phyloP scores from a whole-genome alignment of 2,113 vertebrate genomes.

The Dromas ardeola region DNA sequence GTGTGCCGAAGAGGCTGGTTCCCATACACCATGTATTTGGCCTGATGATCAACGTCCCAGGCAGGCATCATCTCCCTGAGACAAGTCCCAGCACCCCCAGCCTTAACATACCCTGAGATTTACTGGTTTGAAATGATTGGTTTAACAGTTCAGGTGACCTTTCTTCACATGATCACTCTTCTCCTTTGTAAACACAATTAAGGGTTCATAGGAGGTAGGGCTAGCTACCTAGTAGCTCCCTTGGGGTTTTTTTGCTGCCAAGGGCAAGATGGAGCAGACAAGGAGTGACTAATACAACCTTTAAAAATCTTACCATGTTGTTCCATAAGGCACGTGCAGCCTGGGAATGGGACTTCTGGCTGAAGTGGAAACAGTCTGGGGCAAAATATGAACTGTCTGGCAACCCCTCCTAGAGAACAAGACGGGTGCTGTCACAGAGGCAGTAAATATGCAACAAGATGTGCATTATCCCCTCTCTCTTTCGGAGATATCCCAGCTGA shows the following conservation, averaged over 20 bases:
- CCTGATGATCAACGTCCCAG: not conserved
- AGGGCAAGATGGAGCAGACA: not conserved
- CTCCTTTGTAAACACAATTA: not conserved
- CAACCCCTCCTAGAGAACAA: slow-evolving; percentile 62
- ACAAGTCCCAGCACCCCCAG: not conserved
- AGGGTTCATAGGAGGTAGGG: not conserved
- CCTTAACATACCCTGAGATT: not conserved
- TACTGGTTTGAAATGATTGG: not conserved
- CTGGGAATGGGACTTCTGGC: slow-evolving; percentile 66
- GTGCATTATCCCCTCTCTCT: not conserved
- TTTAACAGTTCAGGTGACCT: not conserved
- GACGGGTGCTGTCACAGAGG: not conserved
- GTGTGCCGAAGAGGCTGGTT: not conserved
- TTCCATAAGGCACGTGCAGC: slow-evolving; percentile 75
- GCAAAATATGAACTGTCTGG: slow-evolving; percentile 76
- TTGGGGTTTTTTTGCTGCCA: not conserved
- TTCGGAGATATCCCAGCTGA: not conserved
- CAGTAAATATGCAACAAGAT: not conserved
- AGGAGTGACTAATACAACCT: not conserved
- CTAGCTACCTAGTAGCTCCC: not conserved
- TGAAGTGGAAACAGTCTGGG: slow-evolving; percentile 83
- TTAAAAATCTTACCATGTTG: slow-evolving; percentile 75
- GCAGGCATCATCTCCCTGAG: not conserved
- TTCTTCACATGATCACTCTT: not conserved
- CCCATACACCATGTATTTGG: rapidly evolving